Percentiles rank a stretch among this genome's conserved stretches.
These are phyloP conservation scores for Hylyphantes graminicola DNA, from an alignment of 1,140 invertebrate genomes.

Conservation along the genomic window DNA sequence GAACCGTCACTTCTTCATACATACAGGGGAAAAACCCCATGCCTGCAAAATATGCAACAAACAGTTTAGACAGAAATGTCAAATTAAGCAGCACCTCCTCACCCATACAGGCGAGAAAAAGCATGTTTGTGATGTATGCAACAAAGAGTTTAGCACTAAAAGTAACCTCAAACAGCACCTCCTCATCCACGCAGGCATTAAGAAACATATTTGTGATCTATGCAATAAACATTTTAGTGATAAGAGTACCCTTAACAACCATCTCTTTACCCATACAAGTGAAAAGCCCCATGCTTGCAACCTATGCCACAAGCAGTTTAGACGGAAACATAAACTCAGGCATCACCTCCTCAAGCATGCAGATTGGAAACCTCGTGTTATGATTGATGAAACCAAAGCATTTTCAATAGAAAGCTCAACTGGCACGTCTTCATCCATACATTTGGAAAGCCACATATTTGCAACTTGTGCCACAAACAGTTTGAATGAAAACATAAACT, in stretches of 20 bases:
- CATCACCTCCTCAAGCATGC: too few relatives aligned
- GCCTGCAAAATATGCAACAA: slow-evolving; percentile 45
- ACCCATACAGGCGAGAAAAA: slow-evolving; percentile 48
- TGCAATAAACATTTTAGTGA: slow-evolving; percentile 40
- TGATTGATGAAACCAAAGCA: too few relatives aligned
- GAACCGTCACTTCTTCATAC: neutral
- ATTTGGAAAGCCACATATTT: too few relatives aligned
- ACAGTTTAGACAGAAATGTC: slow-evolving; percentile 10
- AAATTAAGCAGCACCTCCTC: neutral
- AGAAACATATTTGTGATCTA: slow-evolving; percentile 36
- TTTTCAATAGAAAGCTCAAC: too few relatives aligned
- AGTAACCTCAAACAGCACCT: slow-evolving; percentile 20
- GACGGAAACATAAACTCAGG: too few relatives aligned
- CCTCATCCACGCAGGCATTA: slow-evolving; percentile 39
- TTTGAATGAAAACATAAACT: too few relatives aligned
- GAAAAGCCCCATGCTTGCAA: slow-evolving; percentile 22
- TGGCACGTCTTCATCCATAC: too few relatives aligned
- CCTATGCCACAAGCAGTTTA: too few relatives aligned
- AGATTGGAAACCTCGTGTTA: too few relatives aligned
- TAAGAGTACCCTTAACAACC: slow-evolving; percentile 1
- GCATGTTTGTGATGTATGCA: slow-evolving; percentile 39
- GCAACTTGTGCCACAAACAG: too few relatives aligned
- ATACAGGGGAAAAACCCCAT: slow-evolving; percentile 29
- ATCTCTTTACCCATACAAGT: slow-evolving; percentile 34
- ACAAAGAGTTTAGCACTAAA: slow-evolving; percentile 31